Percentiles rank a stretch among this genome's conserved stretches.
Conservation (phyloP, 2,797 vertebrate genomes). For the Molossus molossus region DNA sequence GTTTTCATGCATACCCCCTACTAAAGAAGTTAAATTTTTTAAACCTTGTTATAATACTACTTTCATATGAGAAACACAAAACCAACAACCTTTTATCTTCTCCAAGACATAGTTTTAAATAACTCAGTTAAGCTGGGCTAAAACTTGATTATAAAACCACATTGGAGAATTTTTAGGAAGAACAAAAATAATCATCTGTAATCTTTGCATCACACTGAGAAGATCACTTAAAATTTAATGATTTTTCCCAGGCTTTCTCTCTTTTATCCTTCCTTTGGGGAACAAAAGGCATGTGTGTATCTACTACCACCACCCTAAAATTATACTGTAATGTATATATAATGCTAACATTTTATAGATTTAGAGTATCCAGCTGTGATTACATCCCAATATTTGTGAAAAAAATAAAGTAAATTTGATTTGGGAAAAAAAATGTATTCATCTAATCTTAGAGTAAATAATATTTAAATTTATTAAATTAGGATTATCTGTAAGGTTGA, state of each 20-base stretch:
- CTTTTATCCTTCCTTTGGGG: conserved; percentile 1
- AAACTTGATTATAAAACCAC: conserved; percentile 36
- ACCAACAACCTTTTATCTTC: not conserved
- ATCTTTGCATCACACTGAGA: not conserved
- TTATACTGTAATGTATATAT: not conserved
- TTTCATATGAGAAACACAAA: conserved; percentile 62
- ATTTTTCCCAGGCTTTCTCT: not conserved
- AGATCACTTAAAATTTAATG: not conserved
- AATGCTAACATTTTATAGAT: not conserved
- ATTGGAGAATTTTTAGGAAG: conserved; percentile 21
- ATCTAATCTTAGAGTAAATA: conserved; percentile 29
- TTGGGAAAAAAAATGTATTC: conserved; percentile 4
- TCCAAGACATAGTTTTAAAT: conserved; percentile 20
- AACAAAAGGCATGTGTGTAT: not conserved
- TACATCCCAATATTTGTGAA: not conserved
- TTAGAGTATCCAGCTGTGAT: not conserved
- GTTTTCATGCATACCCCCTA: not conserved
- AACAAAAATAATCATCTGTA: not conserved
- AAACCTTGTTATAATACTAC: not conserved
- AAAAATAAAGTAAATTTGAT: conserved; percentile 28
- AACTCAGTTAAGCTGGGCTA: conserved; percentile 1
- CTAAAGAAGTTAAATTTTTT: not conserved
- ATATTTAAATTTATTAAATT: conserved; percentile 19
- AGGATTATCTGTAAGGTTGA: not conserved
- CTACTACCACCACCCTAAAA: not conserved